Percentiles rank a stretch among this genome's conserved stretches.
phyloP scores from a whole-genome alignment of 2,797 vertebrate genomes.

The Squalus acanthias region DNA sequence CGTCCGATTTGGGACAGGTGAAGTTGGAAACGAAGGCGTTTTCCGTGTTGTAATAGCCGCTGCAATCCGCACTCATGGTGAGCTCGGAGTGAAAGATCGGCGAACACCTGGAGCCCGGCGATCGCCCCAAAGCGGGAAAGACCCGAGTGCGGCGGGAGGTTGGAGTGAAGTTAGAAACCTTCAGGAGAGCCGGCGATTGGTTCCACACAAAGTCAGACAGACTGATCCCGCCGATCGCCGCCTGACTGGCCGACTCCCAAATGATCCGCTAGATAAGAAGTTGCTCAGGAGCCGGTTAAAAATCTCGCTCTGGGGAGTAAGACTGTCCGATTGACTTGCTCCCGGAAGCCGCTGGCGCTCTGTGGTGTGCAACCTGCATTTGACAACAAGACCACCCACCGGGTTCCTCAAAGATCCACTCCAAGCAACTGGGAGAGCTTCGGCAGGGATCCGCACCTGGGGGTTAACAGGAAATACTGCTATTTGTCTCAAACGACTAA shows the following conservation, averaged over 20 bases:
- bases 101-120: background rate
- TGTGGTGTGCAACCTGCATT: background rate
- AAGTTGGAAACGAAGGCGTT: conserved; percentile 69
- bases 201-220: background rate
- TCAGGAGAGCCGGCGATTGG: background rate
- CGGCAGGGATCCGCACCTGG: background rate
- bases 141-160: no score
- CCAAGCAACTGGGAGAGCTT: background rate
- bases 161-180: no score
- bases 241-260: background rate
- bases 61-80: conserved; percentile 74
- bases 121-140: background rate
- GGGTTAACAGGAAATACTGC: background rate
- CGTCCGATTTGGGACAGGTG: conserved; percentile 69
- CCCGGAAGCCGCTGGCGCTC: background rate
- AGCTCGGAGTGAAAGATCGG: background rate
- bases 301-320: background rate
- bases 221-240: no score
- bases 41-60: conserved; percentile 69
- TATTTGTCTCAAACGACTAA: background rate
- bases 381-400: background rate
- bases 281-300: background rate
- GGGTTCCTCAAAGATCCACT: background rate
- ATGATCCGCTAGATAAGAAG: background rate
- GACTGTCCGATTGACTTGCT: background rate